A percentile compares a stretch with the other conserved stretches of the same genome.
Conservation (phyloP, 2,797 vertebrate genomes). For the Syndactyla subalaris region DNA sequence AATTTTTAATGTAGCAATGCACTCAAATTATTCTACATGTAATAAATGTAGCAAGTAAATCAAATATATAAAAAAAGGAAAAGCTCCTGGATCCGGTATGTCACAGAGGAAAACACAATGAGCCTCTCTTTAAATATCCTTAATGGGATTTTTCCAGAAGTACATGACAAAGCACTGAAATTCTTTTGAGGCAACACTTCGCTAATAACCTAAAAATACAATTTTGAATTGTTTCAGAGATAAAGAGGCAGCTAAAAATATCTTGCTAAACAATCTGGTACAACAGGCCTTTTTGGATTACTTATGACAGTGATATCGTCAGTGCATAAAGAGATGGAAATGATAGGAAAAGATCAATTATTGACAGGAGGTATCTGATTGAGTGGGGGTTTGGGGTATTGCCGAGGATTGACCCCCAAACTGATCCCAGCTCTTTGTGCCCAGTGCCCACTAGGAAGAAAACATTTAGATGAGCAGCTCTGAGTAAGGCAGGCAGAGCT, state of each 20-base stretch:
- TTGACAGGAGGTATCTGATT: neutral
- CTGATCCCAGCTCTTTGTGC: neutral
- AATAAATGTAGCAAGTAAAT: constrained; percentile 35
- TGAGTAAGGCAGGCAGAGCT: neutral
- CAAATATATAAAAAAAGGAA: constrained; percentile 1
- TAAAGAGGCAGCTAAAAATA: constrained; percentile 50
- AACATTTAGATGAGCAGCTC: neutral
- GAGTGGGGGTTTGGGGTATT: neutral
- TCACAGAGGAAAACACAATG: constrained; percentile 5
- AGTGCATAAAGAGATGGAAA: neutral
- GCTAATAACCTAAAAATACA: constrained; percentile 63
- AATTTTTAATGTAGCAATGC: neutral
- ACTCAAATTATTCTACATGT: neutral
- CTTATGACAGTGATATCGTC: neutral
- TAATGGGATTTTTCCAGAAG: constrained; percentile 26
- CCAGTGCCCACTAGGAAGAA: neutral
- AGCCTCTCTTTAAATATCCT: constrained; percentile 12
- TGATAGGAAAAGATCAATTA: neutral
- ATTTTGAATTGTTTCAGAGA: constrained; percentile 45
- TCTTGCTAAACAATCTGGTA: constrained; percentile 45
- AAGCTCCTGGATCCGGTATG: neutral
- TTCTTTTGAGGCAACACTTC: constrained; percentile 23
- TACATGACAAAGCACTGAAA: constrained; percentile 45
- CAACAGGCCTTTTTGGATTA: neutral
- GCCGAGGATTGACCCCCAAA: neutral